Base-by-base conservation (phyloP, 1,140 invertebrate genomes). In the Lucilia sericata region DNA sequence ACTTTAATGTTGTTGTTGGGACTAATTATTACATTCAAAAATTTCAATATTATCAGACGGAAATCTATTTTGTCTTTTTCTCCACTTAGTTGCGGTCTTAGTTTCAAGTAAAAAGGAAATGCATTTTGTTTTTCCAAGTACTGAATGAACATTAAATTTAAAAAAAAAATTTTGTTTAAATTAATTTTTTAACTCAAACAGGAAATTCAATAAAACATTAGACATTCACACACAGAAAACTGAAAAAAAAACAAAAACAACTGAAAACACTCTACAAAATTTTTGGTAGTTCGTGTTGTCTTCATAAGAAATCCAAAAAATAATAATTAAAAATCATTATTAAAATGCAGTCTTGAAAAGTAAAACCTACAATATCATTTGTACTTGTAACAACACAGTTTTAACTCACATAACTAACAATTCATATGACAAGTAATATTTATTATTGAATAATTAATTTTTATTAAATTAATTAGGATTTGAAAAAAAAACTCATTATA, bases 51-150 rank as follows among this genome's bases (percentile, higher is more conserved):
- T 49, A 49, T 65, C n/a, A 65, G 60, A n/a, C 60, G 60, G 60
- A 65, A 65, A 65, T 65, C 17, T 65, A 65, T 5, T 65, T 65
- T 65, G 60, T 65, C 60, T 65, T 65, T 65, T 17, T 65, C n/a
- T 65, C 14, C 17, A 19, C 17, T 65, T 49, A 30, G 25, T 30
- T 30, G 25, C 25, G 25, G 25, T 30, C 25, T 30, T 30, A 30
- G 25, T 30, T 30, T 30, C 3, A 30, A 30, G 49, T 65, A 30
- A 65, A n/a, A 65, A 65, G 60, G 60, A 65, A 65, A 65, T 65
- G 60, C 60, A 65, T 65, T 65, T 65, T 65, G 60, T 65, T 65
- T 65, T 65, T 65, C 60, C 60, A 65, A n/a, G 60, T 65, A 65
- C 60, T 17, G 2, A 30, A 30, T 30, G 25, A 30, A 30, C 25